Evolutionary conservation across 1,140 invertebrate species (phyloP).

Genomic region (Macrobrachium rosenbergii): DNA sequence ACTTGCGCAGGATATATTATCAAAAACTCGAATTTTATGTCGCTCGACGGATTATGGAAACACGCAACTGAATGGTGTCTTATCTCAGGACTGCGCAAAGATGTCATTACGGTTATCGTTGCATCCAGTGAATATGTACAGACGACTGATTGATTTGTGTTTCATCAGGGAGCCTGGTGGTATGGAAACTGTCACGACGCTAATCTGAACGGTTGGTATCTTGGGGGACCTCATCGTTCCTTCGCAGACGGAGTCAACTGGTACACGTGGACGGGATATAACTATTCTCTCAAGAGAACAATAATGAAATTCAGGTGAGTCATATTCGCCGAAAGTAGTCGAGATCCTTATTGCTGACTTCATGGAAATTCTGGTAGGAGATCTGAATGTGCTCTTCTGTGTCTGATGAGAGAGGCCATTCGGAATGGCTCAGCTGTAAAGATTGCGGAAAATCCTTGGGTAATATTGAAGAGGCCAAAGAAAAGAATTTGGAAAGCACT

Average conservation of each 20-base stretch:
- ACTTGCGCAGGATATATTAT: too few relatives aligned
- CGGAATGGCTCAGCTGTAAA: too few relatives aligned
- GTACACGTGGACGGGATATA: constrained; percentile 68
- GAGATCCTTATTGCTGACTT: not conserved
- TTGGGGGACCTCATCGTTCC: constrained; percentile 65
- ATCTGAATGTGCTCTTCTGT: not conserved
- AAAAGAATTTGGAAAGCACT: too few relatives aligned
- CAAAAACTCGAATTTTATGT: too few relatives aligned
- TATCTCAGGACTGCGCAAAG: too few relatives aligned
- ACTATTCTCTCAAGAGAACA: constrained; percentile 68
- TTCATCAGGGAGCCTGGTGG: constrained; percentile 70
- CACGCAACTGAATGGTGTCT: too few relatives aligned
- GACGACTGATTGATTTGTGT: not conserved
- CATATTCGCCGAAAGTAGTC: not conserved
- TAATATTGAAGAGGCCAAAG: too few relatives aligned
- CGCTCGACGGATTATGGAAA: too few relatives aligned
- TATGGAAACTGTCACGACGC: constrained; percentile 69
- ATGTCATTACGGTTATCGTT: too few relatives aligned
- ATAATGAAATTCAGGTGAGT: constrained; percentile 67
- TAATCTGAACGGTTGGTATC: constrained; percentile 71
- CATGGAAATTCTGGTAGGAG: not conserved
- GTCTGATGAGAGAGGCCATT: not conserved
- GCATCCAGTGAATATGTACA: too few relatives aligned
- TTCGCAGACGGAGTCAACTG: constrained; percentile 69
- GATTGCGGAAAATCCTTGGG: too few relatives aligned